Evolutionary conservation across 1,140 invertebrate species (phyloP), one percentile per base, ranked within the genome.

Genomic region (Hyposmocoma kahamanoa): DNA sequence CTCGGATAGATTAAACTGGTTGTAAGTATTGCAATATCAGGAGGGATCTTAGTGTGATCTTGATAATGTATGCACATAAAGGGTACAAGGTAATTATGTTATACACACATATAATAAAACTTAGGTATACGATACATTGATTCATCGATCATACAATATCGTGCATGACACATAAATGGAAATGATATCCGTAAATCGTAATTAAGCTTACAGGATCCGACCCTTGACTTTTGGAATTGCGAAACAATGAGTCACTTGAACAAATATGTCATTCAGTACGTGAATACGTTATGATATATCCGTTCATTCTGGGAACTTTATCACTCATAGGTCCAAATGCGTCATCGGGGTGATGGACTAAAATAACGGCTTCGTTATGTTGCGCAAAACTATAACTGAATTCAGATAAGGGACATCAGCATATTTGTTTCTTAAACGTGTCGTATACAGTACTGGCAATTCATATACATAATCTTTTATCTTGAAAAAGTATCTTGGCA

Each of bases 121-220:
- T n/a, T n/a, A 50, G 49, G 56, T 50, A 61, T 52, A 62, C 50
- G 56, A 47, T 30, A 41, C 50, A 67, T 67, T 79, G 76, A 71
- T 65, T 80, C 69, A 80, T 67, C 3, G 47, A 59, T 62, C 34
- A 66, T 59, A 52, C 56, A 53, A 64, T 71, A 69, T 68, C 42
- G n/a, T n/a, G n/a, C n/a, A 67, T 76, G 70, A 73, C 68, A 66
- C 52, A 71, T 67, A 46, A 43, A 62, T 61, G 49, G 48, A 59
- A 52, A 74, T 59, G 24, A 59, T 69, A 72, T 72, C 68, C 72
- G 66, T 36, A 56, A 50, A 62, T 52, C 28, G 19, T 59, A 53
- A 47, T 36, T 36, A 36, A 36, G 32, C 32, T 15, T 17, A 36
- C 15, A 36, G 10, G 32, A 17, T 36, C n/a, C 49, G 51, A 61